These are phyloP conservation scores for Aphelenchoides fujianensis DNA, from an alignment of 1,140 invertebrate species.

Conservation along the genomic window DNA sequence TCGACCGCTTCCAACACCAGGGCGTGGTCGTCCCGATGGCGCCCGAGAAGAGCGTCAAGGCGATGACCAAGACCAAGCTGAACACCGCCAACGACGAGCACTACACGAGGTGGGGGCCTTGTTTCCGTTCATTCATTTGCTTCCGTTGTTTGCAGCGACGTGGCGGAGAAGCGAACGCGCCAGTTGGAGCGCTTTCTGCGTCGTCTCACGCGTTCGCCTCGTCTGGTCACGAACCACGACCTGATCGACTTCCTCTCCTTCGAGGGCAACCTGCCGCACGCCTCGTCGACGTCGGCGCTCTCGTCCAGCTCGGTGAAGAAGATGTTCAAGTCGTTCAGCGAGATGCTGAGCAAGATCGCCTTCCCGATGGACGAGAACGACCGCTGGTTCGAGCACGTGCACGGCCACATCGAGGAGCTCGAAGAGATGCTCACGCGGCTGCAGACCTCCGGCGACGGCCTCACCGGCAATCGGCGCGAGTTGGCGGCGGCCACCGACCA, in stretches of 20 bases:
- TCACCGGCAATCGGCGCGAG: conserved; percentile 82
- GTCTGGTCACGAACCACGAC: conserved; percentile 81
- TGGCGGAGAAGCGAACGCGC: conserved; percentile 83
- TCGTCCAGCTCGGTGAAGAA: conserved; percentile 87
- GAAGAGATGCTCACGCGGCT: conserved; percentile 84
- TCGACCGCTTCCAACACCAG: conserved; percentile 77
- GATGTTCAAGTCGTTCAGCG: conserved; percentile 91
- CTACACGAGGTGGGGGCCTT: conserved; percentile 64
- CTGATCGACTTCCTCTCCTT: conserved; percentile 94
- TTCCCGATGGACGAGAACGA: conserved; percentile 99
- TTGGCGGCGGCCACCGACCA: conserved; percentile 75
- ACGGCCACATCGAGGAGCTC: conserved; percentile 82
- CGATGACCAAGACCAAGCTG: conserved; percentile 94
- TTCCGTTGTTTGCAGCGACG: conserved; percentile 69
- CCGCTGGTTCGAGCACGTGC: conserved; percentile 98
- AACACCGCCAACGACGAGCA: conserved; percentile 70
- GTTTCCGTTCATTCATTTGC: conserved; percentile 25
- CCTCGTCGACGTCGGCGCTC: conserved; percentile 89
- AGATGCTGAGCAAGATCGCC: conserved; percentile 78
- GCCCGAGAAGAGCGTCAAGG: conserved; percentile 95
- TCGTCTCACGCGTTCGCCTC: conserved; percentile 82
- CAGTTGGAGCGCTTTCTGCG: conserved; percentile 89
- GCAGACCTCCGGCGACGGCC: conserved; percentile 79
- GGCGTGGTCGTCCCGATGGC: conserved; percentile 94
- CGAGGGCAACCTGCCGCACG: conserved; percentile 85